Conservation (phyloP, 2,888 invertebrate species). For the Chelonus formosanus region DNA sequence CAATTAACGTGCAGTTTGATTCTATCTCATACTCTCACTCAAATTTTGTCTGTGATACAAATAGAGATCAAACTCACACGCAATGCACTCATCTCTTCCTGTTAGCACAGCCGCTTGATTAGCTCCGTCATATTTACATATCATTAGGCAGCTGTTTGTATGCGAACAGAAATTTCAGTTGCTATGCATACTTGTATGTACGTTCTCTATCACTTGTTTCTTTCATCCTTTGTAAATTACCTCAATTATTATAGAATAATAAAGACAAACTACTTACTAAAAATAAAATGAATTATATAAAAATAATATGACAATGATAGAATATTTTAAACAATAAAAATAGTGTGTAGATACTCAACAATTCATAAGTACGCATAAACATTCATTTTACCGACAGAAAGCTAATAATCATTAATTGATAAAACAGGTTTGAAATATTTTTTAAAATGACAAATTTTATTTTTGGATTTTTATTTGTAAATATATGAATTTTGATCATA, state of each 20-base stretch:
- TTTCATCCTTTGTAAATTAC: slow-evolving; percentile 16
- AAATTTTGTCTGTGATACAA: too few species aligned
- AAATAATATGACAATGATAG: too few species aligned
- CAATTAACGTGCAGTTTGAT: slow-evolving; percentile 56
- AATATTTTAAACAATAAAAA: too few species aligned
- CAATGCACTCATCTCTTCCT: slow-evolving; percentile 55
- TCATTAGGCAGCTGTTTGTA: slow-evolving; percentile 64
- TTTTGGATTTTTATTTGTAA: slow-evolving; percentile 56
- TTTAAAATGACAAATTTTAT: not conserved
- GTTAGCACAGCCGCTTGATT: slow-evolving; percentile 64
- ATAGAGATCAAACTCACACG: slow-evolving; percentile 41
- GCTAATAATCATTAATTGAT: too few species aligned
- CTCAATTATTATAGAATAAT: not conserved
- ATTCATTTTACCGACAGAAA: too few species aligned
- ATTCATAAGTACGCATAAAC: too few species aligned
- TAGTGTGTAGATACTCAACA: too few species aligned
- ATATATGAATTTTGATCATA: slow-evolving; percentile 58
- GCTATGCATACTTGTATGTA: slow-evolving; percentile 35
- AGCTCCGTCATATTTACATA: slow-evolving; percentile 63
- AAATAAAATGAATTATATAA: too few species aligned
- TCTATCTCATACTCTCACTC: too few species aligned
- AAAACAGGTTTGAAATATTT: not conserved
- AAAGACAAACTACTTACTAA: not conserved
- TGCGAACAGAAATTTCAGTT: slow-evolving; percentile 53
- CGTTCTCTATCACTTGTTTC: slow-evolving; percentile 2